These are phyloP conservation scores for Ictidomys tridecemlineatus DNA, from an alignment of 2,113 vertebrate genomes.

Conservation along the genomic window DNA sequence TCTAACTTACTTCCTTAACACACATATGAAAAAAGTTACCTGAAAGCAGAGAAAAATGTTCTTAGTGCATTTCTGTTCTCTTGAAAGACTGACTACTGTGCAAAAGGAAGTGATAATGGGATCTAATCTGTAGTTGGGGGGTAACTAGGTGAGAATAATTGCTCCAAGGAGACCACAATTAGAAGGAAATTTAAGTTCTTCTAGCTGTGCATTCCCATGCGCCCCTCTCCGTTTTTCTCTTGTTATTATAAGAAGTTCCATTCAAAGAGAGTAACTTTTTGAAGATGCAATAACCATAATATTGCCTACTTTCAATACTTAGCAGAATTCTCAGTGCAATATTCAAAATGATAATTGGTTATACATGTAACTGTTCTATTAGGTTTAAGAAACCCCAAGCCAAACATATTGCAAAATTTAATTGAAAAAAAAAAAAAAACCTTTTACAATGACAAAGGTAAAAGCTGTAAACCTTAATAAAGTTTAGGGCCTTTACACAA, in stretches of 20 bases:
- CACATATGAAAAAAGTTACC: neutral
- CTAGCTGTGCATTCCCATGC: neutral
- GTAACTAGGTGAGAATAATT: constrained; percentile 64
- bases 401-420: constrained; percentile 35
- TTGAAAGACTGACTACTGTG: constrained; percentile 12
- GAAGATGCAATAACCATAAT: constrained; percentile 36
- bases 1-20: neutral
- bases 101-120: neutral
- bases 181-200: constrained; percentile 47
- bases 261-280: constrained; percentile 36
- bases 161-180: constrained; percentile 36
- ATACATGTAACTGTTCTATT: neutral
- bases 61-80: neutral
- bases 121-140: constrained; percentile 32
- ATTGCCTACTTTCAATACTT: constrained; percentile 11
- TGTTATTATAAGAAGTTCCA: constrained; percentile 39
- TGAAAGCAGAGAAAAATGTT: constrained; percentile 15
- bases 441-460: constrained; percentile 43
- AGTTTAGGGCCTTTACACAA: constrained; percentile 44
- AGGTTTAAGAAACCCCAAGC: constrained; percentile 63
- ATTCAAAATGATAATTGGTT: constrained; percentile 53
- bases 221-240: neutral
- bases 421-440: constrained; percentile 8
- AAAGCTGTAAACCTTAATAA: constrained; percentile 29
- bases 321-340: constrained; percentile 60